Evolutionary conservation across 1,140 invertebrate species (phyloP), one percentile per base, ranked within the genome.

Genomic region (Drosophila punjabiensis): DNA sequence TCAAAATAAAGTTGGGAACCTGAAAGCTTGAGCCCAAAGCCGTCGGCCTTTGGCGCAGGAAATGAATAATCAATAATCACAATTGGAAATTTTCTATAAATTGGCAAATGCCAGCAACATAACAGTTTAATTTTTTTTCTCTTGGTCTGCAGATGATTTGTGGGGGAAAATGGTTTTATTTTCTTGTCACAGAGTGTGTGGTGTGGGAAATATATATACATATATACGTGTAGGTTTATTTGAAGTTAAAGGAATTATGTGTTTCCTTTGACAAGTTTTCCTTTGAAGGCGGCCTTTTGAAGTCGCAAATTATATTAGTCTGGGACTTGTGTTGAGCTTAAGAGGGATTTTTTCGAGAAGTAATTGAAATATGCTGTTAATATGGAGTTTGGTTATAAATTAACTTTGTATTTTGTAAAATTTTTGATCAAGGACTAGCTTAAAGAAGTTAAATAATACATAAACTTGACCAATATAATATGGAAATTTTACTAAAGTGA

Each of bases 51-150:
- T 24, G 67, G 60, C 63, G 61, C 14, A 74, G 70, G 85, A 89
- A 88, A 88, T 88, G 81, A 88, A 88, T 88, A 88, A 88, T 88
- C 85, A 89, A 88, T 89, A 88, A 79, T 89, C 85, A 84, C 75
- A 89, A 88, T 89, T 89, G 85, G 63, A 88, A 84, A 89, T 85
- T 81, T 84, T 89, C 81, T 76, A 79, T 71, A 89, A 89, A 88
- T 88, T 89, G 84, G 73, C 85, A 87, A 87, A 70, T 56, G 64
- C 59, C 60, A 55, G 55, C 55, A 76, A 60, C 39, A 83, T 75
- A 77, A 84, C 77, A 76, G 48, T 73, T 61, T 58, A 66, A 75
- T 66, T 75, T 74, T 68, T 62, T 56, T 50, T 52, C 11, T 18
- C 14, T 28, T 9, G 52, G 53, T 70, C 55, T 62, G 37, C n/a